phyloP scores from a whole-genome alignment of 2,797 vertebrate genomes.

The Leptodactylus fallax region DNA sequence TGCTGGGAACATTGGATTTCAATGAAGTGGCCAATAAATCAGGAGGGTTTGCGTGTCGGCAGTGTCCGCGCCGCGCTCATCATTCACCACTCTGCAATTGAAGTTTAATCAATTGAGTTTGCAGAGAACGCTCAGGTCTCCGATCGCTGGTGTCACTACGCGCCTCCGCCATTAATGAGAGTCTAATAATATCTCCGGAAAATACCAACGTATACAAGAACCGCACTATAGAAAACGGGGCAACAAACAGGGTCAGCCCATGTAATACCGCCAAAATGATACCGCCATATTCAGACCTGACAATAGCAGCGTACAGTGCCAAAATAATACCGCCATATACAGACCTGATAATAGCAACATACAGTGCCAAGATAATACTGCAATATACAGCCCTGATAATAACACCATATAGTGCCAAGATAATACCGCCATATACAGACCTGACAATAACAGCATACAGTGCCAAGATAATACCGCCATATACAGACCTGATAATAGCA shows the following conservation, averaged over 20 bases:
- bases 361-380: neutral
- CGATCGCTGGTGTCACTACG: neutral
- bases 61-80: neutral
- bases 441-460: neutral
- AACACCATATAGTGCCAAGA: neutral
- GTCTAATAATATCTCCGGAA: neutral
- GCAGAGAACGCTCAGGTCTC: neutral
- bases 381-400: neutral
- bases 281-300: neutral
- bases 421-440: neutral
- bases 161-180: neutral
- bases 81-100: neutral
- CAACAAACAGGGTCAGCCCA: neutral
- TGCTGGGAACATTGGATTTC: constrained; percentile 25
- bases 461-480: neutral
- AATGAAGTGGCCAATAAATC: constrained; percentile 36
- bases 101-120: constrained; percentile 23
- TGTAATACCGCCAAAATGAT: neutral
- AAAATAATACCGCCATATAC: neutral
- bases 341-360: too few relatives aligned
- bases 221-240: neutral
- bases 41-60: neutral
- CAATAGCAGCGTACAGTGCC: neutral
- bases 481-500: neutral
- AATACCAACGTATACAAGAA: neutral